Conservation (phyloP, 2,113 vertebrate species). For the Spizaetus ornatus region DNA sequence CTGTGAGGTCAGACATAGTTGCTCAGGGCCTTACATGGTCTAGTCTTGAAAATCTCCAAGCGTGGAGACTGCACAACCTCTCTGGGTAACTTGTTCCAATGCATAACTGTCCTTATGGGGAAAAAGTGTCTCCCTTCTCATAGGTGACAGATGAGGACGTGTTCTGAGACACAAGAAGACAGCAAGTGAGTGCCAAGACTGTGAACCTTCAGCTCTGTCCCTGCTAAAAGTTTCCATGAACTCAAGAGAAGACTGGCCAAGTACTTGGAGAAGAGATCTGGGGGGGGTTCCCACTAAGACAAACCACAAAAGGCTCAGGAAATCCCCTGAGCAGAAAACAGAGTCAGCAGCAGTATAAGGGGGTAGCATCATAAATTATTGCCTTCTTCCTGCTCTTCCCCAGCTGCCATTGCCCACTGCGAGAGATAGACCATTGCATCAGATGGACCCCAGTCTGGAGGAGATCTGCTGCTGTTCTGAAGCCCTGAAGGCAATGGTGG, state of each 20-base stretch:
- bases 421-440: background rate
- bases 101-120: background rate
- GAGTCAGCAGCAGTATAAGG: background rate
- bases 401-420: background rate
- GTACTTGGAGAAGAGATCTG: background rate
- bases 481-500: background rate
- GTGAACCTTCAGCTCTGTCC: background rate
- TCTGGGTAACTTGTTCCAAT: background rate
- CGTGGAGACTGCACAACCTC: background rate
- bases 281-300: background rate
- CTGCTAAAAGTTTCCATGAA: background rate
- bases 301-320: background rate
- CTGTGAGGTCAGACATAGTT: background rate
- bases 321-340: background rate
- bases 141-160: background rate
- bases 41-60: background rate
- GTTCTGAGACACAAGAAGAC: background rate
- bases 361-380: background rate
- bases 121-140: background rate
- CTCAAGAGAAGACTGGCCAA: background rate
- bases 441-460: background rate
- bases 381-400: background rate
- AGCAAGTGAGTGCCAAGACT: background rate
- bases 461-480: background rate
- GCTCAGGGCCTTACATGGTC: background rate